A percentile compares a stretch with the other conserved stretches of the same genome.
phyloP scores from a whole-genome alignment of 2,888 invertebrate genomes.

The Ormyrus rosae region DNA sequence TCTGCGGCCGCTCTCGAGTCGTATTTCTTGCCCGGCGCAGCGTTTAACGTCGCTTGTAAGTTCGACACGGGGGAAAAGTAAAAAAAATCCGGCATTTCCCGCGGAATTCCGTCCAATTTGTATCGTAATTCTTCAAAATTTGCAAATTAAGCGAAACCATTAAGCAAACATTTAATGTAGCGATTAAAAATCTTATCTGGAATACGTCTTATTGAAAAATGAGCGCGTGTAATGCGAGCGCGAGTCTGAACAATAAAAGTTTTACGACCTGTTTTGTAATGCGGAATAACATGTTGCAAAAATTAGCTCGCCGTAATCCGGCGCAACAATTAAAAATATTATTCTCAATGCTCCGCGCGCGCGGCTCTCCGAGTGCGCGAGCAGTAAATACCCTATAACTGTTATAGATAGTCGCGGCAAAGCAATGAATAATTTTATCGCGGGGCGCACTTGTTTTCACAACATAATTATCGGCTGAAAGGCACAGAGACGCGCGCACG shows the following conservation, averaged over 20 bases:
- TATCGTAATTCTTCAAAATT: not conserved
- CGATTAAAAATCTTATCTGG: not conserved
- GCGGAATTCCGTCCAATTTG: not conserved
- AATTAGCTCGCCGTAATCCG: no score
- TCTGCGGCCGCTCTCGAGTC: no score
- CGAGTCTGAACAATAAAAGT: no score
- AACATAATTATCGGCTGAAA: constrained; percentile 63
- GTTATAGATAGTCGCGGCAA: constrained; percentile 22
- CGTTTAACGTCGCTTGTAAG: no score
- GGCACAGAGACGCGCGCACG: not conserved
- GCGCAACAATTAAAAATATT: not conserved
- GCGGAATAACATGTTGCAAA: no score
- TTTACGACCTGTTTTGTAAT: no score
- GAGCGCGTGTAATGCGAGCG: no score
- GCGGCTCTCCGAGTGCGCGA: not conserved
- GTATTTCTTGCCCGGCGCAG: no score
- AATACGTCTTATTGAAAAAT: not conserved
- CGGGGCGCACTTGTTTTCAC: constrained; percentile 59
- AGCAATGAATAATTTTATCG: constrained; percentile 58
- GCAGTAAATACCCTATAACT: constrained; percentile 28
- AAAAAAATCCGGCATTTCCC: no score
- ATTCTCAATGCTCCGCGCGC: no score
- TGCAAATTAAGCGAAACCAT: no score
- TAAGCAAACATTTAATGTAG: not conserved
- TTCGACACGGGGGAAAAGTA: no score